A percentile compares a stretch with the other conserved stretches of the same genome.
These are phyloP conservation scores for Peromyscus californicus DNA, from an alignment of 2,113 vertebrate genomes.

Conservation along the genomic window DNA sequence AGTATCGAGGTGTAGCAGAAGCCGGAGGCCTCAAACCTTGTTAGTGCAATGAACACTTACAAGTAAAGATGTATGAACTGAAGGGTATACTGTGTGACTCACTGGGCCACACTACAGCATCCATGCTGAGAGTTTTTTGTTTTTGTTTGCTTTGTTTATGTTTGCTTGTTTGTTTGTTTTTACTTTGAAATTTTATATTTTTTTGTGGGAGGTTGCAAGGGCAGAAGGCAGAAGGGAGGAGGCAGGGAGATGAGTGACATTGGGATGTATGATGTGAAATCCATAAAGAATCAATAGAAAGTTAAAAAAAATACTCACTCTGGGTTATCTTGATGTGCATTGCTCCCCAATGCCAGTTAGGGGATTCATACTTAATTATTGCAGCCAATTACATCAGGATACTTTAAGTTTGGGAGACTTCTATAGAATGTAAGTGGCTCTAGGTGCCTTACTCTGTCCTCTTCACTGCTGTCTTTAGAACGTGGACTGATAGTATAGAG, in stretches of 20 bases:
- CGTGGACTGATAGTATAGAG: neutral
- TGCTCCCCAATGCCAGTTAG: neutral
- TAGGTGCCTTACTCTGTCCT: neutral
- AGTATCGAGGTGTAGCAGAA: no score
- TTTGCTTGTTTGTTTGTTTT: no score
- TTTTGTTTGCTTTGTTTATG: no score
- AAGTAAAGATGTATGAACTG: no score
- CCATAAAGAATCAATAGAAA: neutral
- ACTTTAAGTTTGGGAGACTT: neutral
- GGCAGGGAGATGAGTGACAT: neutral
- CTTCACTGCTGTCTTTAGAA: neutral
- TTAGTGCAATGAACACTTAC: no score
- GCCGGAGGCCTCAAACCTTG: no score
- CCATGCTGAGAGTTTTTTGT: no score
- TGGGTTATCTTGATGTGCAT: neutral
- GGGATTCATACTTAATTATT: neutral
- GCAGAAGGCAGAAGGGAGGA: neutral
- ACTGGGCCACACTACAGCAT: no score
- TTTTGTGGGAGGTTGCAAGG: neutral
- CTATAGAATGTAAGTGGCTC: neutral
- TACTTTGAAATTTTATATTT: neutral
- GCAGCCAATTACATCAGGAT: neutral
- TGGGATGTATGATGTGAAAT: neutral
- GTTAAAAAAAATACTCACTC: neutral
- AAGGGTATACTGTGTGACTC: no score